Evolutionary conservation across 2,797 vertebrate genomes (phyloP).

Genomic region (Holocentrus rufus): DNA sequence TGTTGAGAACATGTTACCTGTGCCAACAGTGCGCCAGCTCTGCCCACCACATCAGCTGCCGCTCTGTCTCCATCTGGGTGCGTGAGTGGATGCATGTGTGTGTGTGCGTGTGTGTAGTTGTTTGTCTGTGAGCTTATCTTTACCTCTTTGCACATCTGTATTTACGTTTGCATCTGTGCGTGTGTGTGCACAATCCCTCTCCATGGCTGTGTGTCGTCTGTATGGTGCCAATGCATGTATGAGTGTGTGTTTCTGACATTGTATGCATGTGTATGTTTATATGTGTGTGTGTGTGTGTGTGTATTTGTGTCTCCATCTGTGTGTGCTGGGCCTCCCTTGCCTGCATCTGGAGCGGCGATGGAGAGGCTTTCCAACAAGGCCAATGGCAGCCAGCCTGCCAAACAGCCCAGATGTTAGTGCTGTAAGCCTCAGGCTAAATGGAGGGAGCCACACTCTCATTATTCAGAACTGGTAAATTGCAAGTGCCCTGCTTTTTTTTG

Average conservation of each 20-base stretch:
- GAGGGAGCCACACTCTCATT: slow-evolving; percentile 96
- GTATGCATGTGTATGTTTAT: slow-evolving; percentile 30
- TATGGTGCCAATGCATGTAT: slow-evolving; percentile 34
- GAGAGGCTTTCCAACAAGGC: slow-evolving; percentile 94
- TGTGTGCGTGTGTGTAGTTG: slow-evolving; percentile 31
- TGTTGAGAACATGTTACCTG: slow-evolving; percentile 99
- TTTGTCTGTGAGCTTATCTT: slow-evolving; percentile 60
- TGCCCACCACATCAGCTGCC: slow-evolving; percentile 98
- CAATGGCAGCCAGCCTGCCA: slow-evolving; percentile 94
- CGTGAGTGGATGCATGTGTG: slow-evolving; percentile 80
- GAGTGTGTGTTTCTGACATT: slow-evolving; percentile 26
- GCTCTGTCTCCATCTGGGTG: slow-evolving; percentile 96
- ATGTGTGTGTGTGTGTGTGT: slow-evolving; percentile 29
- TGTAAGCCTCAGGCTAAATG: slow-evolving; percentile 98
- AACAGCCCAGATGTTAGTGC: slow-evolving; percentile 99
- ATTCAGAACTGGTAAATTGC: slow-evolving; percentile 93
- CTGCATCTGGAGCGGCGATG: slow-evolving; percentile 99
- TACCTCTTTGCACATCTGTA: slow-evolving; percentile 73
- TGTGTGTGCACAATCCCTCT: slow-evolving; percentile 49
- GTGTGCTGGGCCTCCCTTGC: slow-evolving; percentile 88
- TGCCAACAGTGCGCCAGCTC: slow-evolving; percentile 93
- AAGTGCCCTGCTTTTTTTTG: slow-evolving; percentile 60
- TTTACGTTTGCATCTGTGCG: slow-evolving; percentile 62
- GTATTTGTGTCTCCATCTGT: slow-evolving; percentile 66
- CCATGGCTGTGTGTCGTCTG: slow-evolving; percentile 28